Percentiles rank a stretch among this genome's conserved stretches.
Conservation (phyloP, 2,797 vertebrate species). For the Sphenopsis melanotis region DNA sequence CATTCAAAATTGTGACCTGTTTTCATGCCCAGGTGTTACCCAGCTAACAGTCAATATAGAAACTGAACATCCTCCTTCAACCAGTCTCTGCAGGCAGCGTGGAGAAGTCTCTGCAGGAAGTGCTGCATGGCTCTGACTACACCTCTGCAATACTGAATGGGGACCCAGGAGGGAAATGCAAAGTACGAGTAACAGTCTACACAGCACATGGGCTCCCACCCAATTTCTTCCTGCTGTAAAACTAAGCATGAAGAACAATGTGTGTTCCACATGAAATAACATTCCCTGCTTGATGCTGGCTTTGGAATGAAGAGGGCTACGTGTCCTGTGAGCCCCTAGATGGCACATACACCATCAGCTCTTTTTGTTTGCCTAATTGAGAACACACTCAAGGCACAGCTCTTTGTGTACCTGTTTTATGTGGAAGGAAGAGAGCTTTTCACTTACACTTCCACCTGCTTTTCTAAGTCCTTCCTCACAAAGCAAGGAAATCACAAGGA, state of each 20-base stretch:
- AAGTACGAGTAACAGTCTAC: not conserved
- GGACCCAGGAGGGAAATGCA: not conserved
- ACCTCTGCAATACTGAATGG: not conserved
- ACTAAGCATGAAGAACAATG: not conserved
- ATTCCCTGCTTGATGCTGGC: not conserved
- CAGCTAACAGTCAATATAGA: not conserved
- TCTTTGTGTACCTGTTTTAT: not conserved
- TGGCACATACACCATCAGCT: not conserved
- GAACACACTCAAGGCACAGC: not conserved
- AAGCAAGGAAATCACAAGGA: conserved; percentile 42
- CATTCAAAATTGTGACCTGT: not conserved
- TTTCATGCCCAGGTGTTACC: not conserved
- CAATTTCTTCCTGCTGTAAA: not conserved
- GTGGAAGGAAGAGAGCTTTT: not conserved
- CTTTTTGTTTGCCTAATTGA: not conserved
- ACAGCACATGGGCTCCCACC: not conserved
- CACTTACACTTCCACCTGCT: not conserved
- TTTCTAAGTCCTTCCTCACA: conserved; percentile 9
- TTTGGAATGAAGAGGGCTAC: not conserved
- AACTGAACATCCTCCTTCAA: not conserved
- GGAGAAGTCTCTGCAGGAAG: not conserved
- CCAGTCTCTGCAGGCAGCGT: not conserved
- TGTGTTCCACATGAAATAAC: not conserved
- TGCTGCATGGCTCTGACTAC: not conserved
- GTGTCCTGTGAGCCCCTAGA: not conserved